Evolutionary conservation across 2,113 vertebrate genomes (phyloP).

Genomic region (Galeopterus variegatus): DNA sequence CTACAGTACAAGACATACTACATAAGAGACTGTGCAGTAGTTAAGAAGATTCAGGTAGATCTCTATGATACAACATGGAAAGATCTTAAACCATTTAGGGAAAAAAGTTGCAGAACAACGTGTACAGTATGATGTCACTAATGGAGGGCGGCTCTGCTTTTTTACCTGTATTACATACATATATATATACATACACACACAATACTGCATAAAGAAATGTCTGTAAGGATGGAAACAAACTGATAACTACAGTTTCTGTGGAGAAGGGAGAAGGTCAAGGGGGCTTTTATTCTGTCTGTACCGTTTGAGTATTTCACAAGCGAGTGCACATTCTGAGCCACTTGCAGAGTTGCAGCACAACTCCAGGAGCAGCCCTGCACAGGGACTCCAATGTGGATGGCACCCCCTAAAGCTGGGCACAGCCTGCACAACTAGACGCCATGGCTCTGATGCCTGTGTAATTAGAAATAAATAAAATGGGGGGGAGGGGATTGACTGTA

Average conservation of each 20-base stretch:
- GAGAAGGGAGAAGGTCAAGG: not conserved
- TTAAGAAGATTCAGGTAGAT: not conserved
- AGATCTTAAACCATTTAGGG: not conserved
- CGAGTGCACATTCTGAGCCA: not conserved
- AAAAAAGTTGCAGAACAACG: not conserved
- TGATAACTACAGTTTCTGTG: not conserved
- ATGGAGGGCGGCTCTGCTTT: not conserved
- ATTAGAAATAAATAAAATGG: slow-evolving; percentile 9
- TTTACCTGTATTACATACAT: not conserved
- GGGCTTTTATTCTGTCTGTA: not conserved
- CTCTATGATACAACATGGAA: not conserved
- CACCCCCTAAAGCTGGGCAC: not conserved
- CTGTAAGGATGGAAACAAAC: not conserved
- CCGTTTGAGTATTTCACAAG: not conserved
- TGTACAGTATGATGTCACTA: not conserved
- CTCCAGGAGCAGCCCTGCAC: not conserved
- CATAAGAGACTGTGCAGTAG: not conserved
- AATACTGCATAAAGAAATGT: not conserved
- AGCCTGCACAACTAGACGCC: not conserved
- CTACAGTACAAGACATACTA: not conserved
- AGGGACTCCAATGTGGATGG: not conserved
- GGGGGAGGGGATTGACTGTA: not conserved
- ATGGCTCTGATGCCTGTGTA: not conserved
- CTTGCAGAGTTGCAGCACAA: not conserved
- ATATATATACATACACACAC: not conserved